Conservation (phyloP, 2,888 invertebrate genomes). For the Carcina quercana region DNA sequence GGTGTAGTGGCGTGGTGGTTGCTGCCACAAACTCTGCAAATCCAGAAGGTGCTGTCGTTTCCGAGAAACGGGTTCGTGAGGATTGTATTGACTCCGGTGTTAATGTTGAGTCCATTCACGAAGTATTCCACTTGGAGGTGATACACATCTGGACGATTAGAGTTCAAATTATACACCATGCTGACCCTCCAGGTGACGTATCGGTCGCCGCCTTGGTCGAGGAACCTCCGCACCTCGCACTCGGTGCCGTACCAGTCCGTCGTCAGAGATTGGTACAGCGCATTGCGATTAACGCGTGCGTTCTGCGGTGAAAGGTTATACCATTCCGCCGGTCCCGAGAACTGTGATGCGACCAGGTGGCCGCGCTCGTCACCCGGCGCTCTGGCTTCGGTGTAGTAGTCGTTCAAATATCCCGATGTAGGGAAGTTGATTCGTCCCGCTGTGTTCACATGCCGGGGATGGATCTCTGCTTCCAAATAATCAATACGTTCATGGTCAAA, state of each 20-base stretch:
- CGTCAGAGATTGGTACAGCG: slow-evolving; percentile 8
- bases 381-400: slow-evolving; percentile 2
- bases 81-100: too few relatives aligned
- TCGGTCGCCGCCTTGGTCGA: slow-evolving; percentile 8
- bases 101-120: background rate
- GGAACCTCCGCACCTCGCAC: slow-evolving; percentile 10
- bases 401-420: background rate
- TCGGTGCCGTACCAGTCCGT: slow-evolving; percentile 10
- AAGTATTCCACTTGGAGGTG: background rate
- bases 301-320: slow-evolving; percentile 12
- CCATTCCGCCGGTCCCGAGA: slow-evolving; percentile 13
- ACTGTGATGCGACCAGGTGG: slow-evolving; percentile 10
- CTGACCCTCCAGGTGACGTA: slow-evolving; percentile 5
- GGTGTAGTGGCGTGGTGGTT: too few relatives aligned
- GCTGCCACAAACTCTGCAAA: too few relatives aligned
- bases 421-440: background rate
- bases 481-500: background rate
- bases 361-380: slow-evolving; percentile 10
- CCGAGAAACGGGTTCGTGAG: too few relatives aligned
- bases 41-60: too few relatives aligned
- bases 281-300: slow-evolving; percentile 10
- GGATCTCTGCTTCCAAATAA: background rate
- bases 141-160: slow-evolving; percentile 9
- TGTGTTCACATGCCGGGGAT: background rate
- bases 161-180: slow-evolving; percentile 7